Base-by-base conservation (phyloP, 1,140 invertebrate genomes). In the Nylanderia fulva region DNA sequence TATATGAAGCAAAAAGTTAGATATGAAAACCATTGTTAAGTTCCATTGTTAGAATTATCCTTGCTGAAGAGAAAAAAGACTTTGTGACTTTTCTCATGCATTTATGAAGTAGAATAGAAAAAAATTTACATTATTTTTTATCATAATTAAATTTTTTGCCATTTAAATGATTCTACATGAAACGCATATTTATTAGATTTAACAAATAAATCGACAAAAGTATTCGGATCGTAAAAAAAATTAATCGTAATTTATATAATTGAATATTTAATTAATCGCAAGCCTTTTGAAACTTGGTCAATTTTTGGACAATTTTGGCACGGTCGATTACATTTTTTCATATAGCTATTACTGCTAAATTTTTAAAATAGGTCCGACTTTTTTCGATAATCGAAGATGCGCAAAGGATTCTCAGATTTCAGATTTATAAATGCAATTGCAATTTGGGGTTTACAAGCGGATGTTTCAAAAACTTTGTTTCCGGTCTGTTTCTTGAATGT, bases 381-480 rank as follows among this genome's bases (percentile, higher is more conserved):
- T 52, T 48, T 54, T 36, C 36, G 29, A 52, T 33, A 36, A 48
- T 27, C 7, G 3, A 76, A 15, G 13, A 42, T 24, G 18, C 36
- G n/a, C 18, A 61, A 61, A 45, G 27, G 6, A 66, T 54, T 54
- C 42, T 13, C n/a, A 18, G 21, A 2, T 24, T 66, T 66, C 7
- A 13, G 36, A 36, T 64, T 39, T 33, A 27, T 13, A 21, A n/a
- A 33, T 18, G 11, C 54, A 33, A 56, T 39, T 54, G 29, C 11
- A 63, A 45, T 82, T 63, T n/a, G 54, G 42, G 13, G 54, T 83
- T 60, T 76, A 48, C 45, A 36, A 2, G 24, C 39, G 52, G 8
- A 63, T 39, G 18, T 36, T 58, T 36, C 33, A 21, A 52, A 68
- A 66, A 72, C 60, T 63, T 77, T 33, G 11, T 9, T 83, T 84